These are phyloP conservation scores for Elaphurus davidianus DNA, from an alignment of 2,113 vertebrate species.

Conservation along the genomic window DNA sequence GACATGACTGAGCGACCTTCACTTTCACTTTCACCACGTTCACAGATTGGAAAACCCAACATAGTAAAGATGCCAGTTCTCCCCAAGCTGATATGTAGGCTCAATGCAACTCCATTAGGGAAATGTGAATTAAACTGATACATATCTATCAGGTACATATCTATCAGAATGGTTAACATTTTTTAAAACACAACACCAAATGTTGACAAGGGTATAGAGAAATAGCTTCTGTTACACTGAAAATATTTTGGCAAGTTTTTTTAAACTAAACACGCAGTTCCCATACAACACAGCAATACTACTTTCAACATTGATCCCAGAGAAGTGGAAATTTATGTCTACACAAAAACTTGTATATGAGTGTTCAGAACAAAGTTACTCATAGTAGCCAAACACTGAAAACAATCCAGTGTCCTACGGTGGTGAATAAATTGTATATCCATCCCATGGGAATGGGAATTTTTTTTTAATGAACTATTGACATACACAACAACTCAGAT, in stretches of 20 bases:
- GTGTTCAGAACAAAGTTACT: not conserved
- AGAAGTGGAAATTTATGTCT: conserved; percentile 14
- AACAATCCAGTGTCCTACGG: not conserved
- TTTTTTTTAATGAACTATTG: not conserved
- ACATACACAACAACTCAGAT: not conserved
- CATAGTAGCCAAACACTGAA: not conserved
- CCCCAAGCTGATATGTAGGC: not conserved
- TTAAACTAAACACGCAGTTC: not conserved
- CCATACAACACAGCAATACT: not conserved
- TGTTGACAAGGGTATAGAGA: not conserved
- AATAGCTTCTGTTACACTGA: not conserved
- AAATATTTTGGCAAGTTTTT: not conserved
- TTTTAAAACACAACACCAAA: not conserved
- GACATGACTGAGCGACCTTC: not conserved
- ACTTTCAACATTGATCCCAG: not conserved
- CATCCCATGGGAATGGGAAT: not conserved
- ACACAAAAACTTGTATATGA: not conserved
- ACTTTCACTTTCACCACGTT: not conserved
- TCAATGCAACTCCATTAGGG: not conserved
- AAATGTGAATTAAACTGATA: not conserved
- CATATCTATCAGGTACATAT: too few relatives aligned
- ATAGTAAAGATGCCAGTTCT: not conserved
- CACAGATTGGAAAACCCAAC: not conserved
- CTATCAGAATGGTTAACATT: not conserved
- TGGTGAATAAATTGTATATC: not conserved